A percentile compares a stretch with the other conserved stretches of the same genome.
Conservation (phyloP, 2,797 vertebrate genomes). For the Schizothorax lantsangensis region DNA sequence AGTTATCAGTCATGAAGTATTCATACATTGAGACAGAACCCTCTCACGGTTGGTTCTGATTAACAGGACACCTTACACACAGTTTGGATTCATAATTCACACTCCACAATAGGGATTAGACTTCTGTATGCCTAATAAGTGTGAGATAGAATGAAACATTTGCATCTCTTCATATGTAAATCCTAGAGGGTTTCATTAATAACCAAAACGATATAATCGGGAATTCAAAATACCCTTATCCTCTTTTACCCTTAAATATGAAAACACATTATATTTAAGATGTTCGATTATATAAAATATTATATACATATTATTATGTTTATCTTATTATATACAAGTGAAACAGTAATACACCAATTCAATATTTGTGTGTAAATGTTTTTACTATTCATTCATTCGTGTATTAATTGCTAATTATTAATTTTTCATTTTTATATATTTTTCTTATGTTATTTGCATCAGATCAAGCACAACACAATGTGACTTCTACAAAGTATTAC, state of each 20-base stretch:
- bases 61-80: slow-evolving; percentile 21
- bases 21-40: slow-evolving; percentile 59
- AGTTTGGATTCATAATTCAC: slow-evolving; percentile 42
- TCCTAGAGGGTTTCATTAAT: not conserved
- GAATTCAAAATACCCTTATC: not conserved
- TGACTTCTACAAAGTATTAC: not conserved
- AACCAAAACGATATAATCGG: not conserved
- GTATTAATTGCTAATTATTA: not conserved
- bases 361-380: not conserved
- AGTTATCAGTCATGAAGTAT: slow-evolving; percentile 61
- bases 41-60: slow-evolving; percentile 28
- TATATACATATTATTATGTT: not conserved
- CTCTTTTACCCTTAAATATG: not conserved
- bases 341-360: not conserved
- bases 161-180: slow-evolving; percentile 28
- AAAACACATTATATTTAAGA: not conserved
- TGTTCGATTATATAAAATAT: not conserved
- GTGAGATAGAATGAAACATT: not conserved
- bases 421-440: not conserved
- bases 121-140: slow-evolving; percentile 4
- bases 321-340: not conserved
- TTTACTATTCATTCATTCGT: not conserved
- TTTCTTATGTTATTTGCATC: no score
- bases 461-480: not conserved
- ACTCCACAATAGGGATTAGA: slow-evolving; percentile 28